Evolutionary conservation across 2,797 vertebrate species (phyloP).

Genomic region (Bufotes viridis): DNA sequence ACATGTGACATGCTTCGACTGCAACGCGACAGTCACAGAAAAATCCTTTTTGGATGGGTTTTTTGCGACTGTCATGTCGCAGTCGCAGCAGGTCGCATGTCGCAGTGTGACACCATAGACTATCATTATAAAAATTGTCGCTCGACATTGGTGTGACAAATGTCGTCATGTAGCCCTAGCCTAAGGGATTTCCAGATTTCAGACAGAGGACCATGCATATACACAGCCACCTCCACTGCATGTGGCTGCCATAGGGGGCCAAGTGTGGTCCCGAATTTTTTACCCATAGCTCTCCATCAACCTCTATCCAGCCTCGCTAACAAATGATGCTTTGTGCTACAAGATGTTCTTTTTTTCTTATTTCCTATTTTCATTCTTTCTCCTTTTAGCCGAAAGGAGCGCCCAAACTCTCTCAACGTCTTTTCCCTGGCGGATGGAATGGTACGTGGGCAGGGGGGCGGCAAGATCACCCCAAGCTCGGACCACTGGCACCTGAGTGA

Average conservation of each 20-base stretch:
- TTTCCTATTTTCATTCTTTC: conserved; percentile 45
- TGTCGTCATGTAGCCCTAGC: no score
- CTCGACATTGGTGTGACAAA: no score
- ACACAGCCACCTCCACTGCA: background rate
- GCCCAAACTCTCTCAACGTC: conserved; percentile 93
- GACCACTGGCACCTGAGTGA: conserved; percentile 96
- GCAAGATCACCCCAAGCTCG: conserved; percentile 87
- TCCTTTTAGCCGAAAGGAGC: conserved; percentile 89
- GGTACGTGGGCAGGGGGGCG: conserved; percentile 96
- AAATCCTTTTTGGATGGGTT: no score
- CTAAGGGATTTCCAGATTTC: no score
- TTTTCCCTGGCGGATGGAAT: conserved; percentile 91
- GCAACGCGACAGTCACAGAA: no score
- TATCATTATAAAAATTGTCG: no score
- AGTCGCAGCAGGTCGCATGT: no score
- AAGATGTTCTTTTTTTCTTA: background rate
- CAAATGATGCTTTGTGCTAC: background rate
- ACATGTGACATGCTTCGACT: no score
- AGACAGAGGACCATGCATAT: background rate
- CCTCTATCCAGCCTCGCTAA: background rate
- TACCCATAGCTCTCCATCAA: background rate
- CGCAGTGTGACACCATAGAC: no score
- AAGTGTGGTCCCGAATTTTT: background rate
- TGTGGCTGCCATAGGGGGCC: background rate
- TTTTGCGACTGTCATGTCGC: no score